Conservation (phyloP, 2,888 invertebrate species). For the Leucania comma region DNA sequence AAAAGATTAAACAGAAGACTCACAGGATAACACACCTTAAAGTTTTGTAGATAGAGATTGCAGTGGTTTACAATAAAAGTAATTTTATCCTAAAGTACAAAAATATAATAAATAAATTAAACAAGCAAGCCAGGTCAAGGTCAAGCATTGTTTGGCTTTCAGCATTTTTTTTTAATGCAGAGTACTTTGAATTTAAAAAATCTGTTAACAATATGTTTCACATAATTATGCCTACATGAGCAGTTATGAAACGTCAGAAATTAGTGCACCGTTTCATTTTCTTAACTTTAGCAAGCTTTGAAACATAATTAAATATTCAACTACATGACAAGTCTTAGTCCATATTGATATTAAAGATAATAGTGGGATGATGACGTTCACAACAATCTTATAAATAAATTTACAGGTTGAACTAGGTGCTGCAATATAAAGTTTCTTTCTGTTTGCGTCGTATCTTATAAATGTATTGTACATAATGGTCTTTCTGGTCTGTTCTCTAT, state of each 20-base stretch:
- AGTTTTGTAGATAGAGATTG: no score
- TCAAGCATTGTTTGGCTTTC: background rate
- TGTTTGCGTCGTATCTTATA: background rate
- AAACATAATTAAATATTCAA: background rate
- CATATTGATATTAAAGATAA: background rate
- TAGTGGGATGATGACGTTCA: background rate
- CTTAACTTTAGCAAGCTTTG: background rate
- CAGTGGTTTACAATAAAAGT: background rate
- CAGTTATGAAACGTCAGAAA: no score
- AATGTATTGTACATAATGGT: background rate
- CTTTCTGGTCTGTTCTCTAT: conserved; percentile 7
- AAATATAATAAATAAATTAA: background rate
- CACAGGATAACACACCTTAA: background rate
- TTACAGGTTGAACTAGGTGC: background rate
- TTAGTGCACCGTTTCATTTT: no score
- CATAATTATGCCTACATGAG: no score
- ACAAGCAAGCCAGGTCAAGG: no score
- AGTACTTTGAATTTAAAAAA: no score
- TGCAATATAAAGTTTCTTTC: background rate
- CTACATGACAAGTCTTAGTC: background rate
- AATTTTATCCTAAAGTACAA: no score
- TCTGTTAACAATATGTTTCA: no score
- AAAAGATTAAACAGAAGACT: conserved; percentile 11
- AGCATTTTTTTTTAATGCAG: background rate
- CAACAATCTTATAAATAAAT: background rate